Base-by-base conservation (phyloP, 2,113 vertebrate species). In the Cyanoliseus patagonus region DNA sequence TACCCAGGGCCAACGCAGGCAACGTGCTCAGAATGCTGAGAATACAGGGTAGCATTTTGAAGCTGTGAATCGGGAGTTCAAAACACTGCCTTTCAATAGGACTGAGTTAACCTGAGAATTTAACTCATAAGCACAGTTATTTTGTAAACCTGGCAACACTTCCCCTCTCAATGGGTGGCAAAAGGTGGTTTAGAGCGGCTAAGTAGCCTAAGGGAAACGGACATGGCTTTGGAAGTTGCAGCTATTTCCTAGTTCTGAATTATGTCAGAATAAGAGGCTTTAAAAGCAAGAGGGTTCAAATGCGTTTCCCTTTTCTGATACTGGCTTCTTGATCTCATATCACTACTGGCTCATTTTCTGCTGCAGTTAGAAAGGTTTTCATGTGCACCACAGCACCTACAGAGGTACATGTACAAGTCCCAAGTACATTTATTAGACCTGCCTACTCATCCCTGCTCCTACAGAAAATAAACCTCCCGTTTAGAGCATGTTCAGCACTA, bases 401-500 rank as follows among this genome's bases (percentile, higher is more conserved):
- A 53, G 2, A 83, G 44, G 24, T 46, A 53, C 0, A 0, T 0
- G 3, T n/a, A 23, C 30, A 20, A 66, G 15, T 51, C 49, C 52
- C 2, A 2, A 23, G 24, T 7, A 66, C 3, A 1, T 66, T 39
- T 46, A 12, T 52, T 37, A 31, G 23, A n/a, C 51, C 52, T 83
- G 16, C 27, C 55, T 7, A 5, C 25, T 72, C 51, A 15, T 16
- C 28, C 19, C 28, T 37, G 37, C 46, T 68, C 33, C 57, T 55
- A 16, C 25, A 46, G 30, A 59, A 76, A 33, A 75, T 0, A 82
- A 74, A 25, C 19, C 72, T 73, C 42, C n/a, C 6, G 2, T 39
- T 75, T 7, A 37, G 11, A 55, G 31, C 33, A 10, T 0, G 0
- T 23, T 83, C 4, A 0, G 23, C 2, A 2, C 47, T 28, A 2